Evolutionary conservation across 2,888 invertebrate genomes (phyloP).

Genomic region (Dolichomitus sp.): DNA sequence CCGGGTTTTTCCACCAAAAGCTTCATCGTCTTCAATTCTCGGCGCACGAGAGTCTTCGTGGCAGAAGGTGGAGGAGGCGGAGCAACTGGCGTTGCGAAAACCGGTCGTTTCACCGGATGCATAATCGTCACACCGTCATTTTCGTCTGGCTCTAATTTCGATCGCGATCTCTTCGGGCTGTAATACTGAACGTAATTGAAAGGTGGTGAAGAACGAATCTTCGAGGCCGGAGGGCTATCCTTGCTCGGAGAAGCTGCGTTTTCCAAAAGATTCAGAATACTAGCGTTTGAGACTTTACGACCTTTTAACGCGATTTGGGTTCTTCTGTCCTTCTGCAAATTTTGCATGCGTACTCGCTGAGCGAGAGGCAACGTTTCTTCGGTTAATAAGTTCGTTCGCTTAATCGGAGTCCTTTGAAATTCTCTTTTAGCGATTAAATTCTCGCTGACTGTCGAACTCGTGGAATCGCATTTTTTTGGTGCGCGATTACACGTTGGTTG

Average conservation of each 20-base stretch:
- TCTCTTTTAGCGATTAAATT: slow-evolving; percentile 20
- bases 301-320: slow-evolving; percentile 46
- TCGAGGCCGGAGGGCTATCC: slow-evolving; percentile 82
- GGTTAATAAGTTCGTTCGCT: slow-evolving; percentile 12
- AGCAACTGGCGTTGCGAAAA: slow-evolving; percentile 35
- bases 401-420: slow-evolving; percentile 39
- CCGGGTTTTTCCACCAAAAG: slow-evolving; percentile 73
- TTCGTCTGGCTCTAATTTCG: slow-evolving; percentile 72
- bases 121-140: slow-evolving; percentile 42
- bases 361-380: slow-evolving; percentile 49
- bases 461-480: slow-evolving; percentile 2
- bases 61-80: slow-evolving; percentile 22
- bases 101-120: slow-evolving; percentile 72
- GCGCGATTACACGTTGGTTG: background rate
- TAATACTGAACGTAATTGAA: slow-evolving; percentile 72
- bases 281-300: slow-evolving; percentile 56
- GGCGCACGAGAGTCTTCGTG: slow-evolving; percentile 72
- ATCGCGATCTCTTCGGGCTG: slow-evolving; percentile 80
- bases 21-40: slow-evolving; percentile 81
- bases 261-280: slow-evolving; percentile 77
- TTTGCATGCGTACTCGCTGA: slow-evolving; percentile 63
- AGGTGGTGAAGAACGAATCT: slow-evolving; percentile 59
- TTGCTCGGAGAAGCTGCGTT: slow-evolving; percentile 82
- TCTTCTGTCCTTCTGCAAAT: slow-evolving; percentile 41
- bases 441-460: slow-evolving; percentile 24